Evolutionary conservation across 2,113 vertebrate genomes (phyloP), one percentile per base, ranked within the genome.

Genomic region (Pterocles burchelli): DNA sequence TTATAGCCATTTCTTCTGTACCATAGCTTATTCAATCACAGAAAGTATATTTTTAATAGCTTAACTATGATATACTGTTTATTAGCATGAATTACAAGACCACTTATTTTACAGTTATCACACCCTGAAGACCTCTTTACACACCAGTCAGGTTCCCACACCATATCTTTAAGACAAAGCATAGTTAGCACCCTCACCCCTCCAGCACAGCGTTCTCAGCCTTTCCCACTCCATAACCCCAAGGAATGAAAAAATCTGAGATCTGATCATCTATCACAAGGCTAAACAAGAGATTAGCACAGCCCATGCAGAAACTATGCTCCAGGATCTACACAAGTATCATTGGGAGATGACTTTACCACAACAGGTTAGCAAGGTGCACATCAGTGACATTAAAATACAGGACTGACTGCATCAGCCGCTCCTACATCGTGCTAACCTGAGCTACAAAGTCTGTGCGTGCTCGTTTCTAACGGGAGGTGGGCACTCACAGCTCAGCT

Each of bases 401-500:
- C 36, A 77, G 22, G 34, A 51, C 19, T 8, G 59, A 51, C 0
- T 46, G 34, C 68, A 80, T 36, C 54, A 49, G 29, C 0, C 61
- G 55, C 65, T 33, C 10, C n/a, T 17, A 0, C 1, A 0, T 33
- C 54, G 29, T 67, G 48, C 57, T 79, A 68, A 61, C 20, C 49
- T 46, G 20, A 65, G 16, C 34, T 29, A 10, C 2, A 9, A 72
- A 51, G 17, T 16, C 38, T 52, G 6, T 2, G 25, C 20, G 0
- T 3, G 11, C 61, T 59, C 4, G 0, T 16, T 52, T 85, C 45
- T n/a, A 46, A 38, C 21, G 28, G 33, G 5, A 78, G 16, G 0
- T 84, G 25, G 77, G 22, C 46, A 8, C 6, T 84, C 48, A 18
- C 0, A 61, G 26, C 38, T 80, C 38, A 57, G 29, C 70, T 13